Evolutionary conservation across 2,797 vertebrate species (phyloP).

Genomic region (Echiichthys vipera): DNA sequence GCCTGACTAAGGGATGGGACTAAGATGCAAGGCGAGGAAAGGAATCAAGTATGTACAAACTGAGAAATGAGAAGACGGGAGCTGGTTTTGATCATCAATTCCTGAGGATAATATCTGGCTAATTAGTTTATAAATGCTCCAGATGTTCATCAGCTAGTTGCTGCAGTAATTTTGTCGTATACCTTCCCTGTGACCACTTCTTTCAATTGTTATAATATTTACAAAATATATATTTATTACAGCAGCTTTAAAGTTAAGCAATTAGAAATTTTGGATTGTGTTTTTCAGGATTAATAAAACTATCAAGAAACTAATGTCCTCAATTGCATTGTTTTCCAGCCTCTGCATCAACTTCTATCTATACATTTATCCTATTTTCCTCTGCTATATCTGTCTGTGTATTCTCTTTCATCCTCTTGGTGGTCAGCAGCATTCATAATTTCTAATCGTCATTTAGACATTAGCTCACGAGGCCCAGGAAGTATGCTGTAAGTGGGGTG

Average conservation of each 20-base stretch:
- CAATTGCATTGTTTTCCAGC: not conserved
- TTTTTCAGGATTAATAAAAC: not conserved
- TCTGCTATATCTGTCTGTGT: constrained; percentile 28
- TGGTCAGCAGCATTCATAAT: constrained; percentile 54
- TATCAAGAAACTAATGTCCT: not conserved
- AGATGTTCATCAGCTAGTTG: no score
- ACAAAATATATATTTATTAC: not conserved
- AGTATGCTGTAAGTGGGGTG: constrained; percentile 44
- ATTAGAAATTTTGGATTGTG: not conserved
- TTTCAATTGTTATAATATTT: not conserved
- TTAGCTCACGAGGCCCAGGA: constrained; percentile 59
- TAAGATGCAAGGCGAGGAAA: no score
- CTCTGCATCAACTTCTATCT: not conserved
- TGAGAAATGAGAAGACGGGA: no score
- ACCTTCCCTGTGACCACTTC: not conserved
- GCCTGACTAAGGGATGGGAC: no score
- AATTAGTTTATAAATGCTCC: no score
- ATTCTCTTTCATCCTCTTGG: constrained; percentile 23
- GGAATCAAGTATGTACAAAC: no score
- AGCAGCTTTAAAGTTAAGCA: not conserved
- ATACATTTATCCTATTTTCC: constrained; percentile 13
- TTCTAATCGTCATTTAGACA: constrained; percentile 73
- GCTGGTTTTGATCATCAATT: no score
- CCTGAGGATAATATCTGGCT: no score
- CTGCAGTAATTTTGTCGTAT: no score